These are phyloP conservation scores for Raillietiella orientalis DNA, from an alignment of 2,888 invertebrate species.

Conservation along the genomic window DNA sequence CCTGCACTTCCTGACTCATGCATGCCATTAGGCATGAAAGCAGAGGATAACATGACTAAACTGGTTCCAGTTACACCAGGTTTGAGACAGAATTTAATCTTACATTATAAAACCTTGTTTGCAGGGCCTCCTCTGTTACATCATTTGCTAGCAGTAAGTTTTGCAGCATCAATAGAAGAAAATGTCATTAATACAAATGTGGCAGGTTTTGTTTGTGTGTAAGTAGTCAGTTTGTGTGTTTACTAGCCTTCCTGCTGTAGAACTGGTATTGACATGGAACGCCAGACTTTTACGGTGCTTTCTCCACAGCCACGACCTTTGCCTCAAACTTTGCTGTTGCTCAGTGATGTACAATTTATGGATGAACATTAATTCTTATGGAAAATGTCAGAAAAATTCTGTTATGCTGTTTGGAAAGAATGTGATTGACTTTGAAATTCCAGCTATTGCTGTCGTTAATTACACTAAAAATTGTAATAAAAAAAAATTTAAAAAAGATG, in stretches of 20 bases:
- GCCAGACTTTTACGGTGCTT: conserved; percentile 53
- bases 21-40: conserved; percentile 81
- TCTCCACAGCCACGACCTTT: conserved; percentile 79
- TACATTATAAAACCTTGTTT: conserved; percentile 4
- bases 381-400: too few species aligned
- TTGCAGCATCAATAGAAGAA: conserved; percentile 41
- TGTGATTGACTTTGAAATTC: too few species aligned
- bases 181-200: conserved; percentile 59
- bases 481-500: too few species aligned
- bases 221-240: conserved; percentile 15
- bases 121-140: conserved; percentile 31
- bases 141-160: conserved; percentile 60
- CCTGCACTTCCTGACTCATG: conserved; percentile 76
- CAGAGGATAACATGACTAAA: conserved; percentile 64
- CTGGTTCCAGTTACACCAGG: conserved; percentile 45
- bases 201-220: conserved; percentile 72
- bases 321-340: conserved; percentile 48
- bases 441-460: too few species aligned
- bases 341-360: conserved; percentile 81
- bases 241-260: conserved; percentile 19
- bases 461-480: too few species aligned
- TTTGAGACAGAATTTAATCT: conserved; percentile 7
- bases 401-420: too few species aligned
- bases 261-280: conserved; percentile 58
- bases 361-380: conserved; percentile 41